A percentile compares a stretch with the other conserved stretches of the same genome.
Conservation (phyloP, 1,140 invertebrate species). For the Leptinotarsa defecta region DNA sequence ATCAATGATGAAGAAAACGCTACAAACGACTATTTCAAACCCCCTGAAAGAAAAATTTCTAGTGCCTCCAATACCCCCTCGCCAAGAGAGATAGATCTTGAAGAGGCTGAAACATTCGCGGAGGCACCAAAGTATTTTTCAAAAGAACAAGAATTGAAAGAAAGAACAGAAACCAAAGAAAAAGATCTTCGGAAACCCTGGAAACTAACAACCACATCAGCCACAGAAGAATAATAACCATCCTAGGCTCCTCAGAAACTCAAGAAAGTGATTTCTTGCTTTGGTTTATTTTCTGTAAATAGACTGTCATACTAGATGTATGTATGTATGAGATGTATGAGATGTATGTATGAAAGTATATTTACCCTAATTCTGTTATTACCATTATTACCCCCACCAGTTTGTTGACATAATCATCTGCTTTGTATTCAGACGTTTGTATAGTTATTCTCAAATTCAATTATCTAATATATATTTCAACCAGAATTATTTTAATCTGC, state of each 20-base stretch:
- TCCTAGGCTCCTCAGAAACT: not conserved
- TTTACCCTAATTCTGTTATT: no score
- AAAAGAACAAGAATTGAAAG: not conserved
- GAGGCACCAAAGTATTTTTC: not conserved
- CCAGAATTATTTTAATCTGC: no score
- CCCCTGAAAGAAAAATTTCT: not conserved
- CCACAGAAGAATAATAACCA: not conserved
- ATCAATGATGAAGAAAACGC: not conserved
- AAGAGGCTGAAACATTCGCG: not conserved
- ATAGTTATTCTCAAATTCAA: no score
- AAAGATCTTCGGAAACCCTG: not conserved
- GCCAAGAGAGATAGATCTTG: not conserved
- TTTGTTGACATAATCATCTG: no score
- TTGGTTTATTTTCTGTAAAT: no score
- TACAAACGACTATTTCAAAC: slow-evolving; percentile 8
- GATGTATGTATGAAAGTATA: no score
- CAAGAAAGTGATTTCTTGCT: not conserved
- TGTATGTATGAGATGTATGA: no score
- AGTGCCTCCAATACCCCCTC: not conserved
- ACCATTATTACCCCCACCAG: no score
- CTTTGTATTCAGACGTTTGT: no score
- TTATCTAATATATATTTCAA: no score
- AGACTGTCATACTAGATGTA: no score
- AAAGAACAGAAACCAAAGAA: not conserved
- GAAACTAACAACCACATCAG: not conserved